Conservation (phyloP, 2,113 vertebrate species). For the Phrynocephalus versicolor region DNA sequence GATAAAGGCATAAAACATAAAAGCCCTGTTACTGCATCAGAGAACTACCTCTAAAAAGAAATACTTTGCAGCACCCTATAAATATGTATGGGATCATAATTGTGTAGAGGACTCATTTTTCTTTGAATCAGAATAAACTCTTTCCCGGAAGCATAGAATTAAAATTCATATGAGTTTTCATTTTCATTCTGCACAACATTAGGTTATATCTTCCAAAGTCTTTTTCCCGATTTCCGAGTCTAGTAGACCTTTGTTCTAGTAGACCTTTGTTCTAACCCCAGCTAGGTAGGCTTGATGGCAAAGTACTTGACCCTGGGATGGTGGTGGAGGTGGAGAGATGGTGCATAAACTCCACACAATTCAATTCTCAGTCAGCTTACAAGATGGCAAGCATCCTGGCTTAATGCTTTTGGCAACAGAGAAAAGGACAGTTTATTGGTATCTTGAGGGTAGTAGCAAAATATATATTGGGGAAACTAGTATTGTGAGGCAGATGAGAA, state of each 20-base stretch:
- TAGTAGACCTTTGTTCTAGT: neutral
- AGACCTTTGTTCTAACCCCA: neutral
- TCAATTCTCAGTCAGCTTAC: neutral
- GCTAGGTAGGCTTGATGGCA: neutral
- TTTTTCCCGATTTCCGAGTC: neutral
- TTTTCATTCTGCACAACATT: neutral
- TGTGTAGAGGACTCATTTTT: neutral
- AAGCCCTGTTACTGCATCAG: neutral
- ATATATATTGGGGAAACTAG: neutral
- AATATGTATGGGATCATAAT: conserved; percentile 33
- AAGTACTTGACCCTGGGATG: too few species aligned
- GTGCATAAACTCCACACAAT: neutral
- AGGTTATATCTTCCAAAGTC: neutral
- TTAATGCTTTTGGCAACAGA: neutral
- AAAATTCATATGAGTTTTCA: neutral
- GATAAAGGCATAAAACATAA: conserved; percentile 20
- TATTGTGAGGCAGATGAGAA: neutral
- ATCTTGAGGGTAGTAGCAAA: neutral
- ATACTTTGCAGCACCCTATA: neutral
- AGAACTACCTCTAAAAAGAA: neutral
- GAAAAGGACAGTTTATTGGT: neutral
- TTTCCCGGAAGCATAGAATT: conserved; percentile 2
- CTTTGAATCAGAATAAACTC: conserved; percentile 19
- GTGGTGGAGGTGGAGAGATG: too few species aligned
- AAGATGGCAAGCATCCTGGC: neutral